Percentiles rank a stretch among this genome's conserved stretches.
Conservation (phyloP, 2,888 invertebrate species). For the Homarus gammarus region DNA sequence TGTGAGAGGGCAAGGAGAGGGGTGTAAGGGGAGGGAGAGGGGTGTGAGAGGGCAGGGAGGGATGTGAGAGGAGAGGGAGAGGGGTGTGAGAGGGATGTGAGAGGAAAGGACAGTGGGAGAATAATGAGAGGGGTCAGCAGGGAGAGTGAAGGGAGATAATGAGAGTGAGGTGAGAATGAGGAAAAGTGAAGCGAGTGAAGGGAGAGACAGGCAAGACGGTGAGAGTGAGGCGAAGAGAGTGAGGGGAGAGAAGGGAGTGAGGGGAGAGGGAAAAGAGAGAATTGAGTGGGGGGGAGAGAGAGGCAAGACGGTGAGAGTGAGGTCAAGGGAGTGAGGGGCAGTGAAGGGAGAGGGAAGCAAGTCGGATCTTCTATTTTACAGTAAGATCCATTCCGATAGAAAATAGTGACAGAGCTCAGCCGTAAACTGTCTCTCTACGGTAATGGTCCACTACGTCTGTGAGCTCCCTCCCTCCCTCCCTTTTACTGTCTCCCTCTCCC, state of each 20-base stretch:
- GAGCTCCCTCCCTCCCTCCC: neutral
- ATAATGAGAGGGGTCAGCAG: neutral
- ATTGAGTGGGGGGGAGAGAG: neutral
- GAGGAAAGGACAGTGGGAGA: neutral
- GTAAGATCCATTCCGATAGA: neutral
- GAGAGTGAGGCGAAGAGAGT: neutral
- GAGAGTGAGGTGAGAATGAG: neutral
- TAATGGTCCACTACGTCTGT: neutral
- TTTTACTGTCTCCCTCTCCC: neutral
- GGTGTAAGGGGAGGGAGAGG: no score
- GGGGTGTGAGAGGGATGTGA: neutral
- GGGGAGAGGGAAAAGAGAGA: neutral
- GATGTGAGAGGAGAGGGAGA: neutral
- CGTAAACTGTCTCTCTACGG: neutral
- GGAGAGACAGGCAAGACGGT: neutral
- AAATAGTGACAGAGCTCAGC: slow-evolving; percentile 2
- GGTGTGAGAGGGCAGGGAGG: no score
- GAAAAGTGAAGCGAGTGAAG: no score
- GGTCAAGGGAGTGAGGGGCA: neutral
- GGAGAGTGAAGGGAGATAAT: no score
- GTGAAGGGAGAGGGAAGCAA: neutral
- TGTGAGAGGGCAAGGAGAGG: no score
- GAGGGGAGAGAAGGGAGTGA: neutral
- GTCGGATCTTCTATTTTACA: neutral
- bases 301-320: neutral